These are phyloP conservation scores for Diaperis boleti DNA, from an alignment of 2,888 invertebrate genomes.

Conservation along the genomic window DNA sequence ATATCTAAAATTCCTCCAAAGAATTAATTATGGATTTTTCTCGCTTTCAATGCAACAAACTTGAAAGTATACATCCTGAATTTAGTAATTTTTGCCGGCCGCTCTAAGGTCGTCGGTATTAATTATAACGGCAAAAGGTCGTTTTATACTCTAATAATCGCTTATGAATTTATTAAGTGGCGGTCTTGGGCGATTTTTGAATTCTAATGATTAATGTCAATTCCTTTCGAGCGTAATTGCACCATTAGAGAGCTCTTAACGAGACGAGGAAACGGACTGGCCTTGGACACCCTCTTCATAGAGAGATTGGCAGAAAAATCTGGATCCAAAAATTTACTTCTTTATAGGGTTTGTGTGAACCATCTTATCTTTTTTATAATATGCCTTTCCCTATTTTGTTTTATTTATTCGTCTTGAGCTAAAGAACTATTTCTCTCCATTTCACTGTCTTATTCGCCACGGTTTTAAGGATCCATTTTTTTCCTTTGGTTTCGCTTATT, in stretches of 20 bases:
- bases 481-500: no score
- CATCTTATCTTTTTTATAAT: no score
- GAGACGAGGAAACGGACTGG: background rate
- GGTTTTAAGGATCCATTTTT: no score
- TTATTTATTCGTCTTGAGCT: no score
- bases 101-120: constrained; percentile 50
- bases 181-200: constrained; percentile 30
- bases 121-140: constrained; percentile 52
- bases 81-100: constrained; percentile 50
- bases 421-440: no score
- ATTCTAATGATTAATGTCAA: constrained; percentile 10
- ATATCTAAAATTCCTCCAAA: constrained; percentile 10
- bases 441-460: no score
- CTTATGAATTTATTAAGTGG: constrained; percentile 34
- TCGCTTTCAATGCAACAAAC: constrained; percentile 38
- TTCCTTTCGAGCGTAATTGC: constrained; percentile 16
- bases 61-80: constrained; percentile 40
- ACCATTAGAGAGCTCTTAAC: background rate
- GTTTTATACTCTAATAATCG: constrained; percentile 52
- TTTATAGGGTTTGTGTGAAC: no score
- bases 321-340: background rate
- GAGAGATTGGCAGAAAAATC: background rate
- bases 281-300: constrained; percentile 1
- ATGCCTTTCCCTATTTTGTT: no score
- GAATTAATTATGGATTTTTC: constrained; percentile 32